These are phyloP conservation scores for Thymelicus lineola DNA, from an alignment of 2,888 invertebrate species.

Conservation along the genomic window DNA sequence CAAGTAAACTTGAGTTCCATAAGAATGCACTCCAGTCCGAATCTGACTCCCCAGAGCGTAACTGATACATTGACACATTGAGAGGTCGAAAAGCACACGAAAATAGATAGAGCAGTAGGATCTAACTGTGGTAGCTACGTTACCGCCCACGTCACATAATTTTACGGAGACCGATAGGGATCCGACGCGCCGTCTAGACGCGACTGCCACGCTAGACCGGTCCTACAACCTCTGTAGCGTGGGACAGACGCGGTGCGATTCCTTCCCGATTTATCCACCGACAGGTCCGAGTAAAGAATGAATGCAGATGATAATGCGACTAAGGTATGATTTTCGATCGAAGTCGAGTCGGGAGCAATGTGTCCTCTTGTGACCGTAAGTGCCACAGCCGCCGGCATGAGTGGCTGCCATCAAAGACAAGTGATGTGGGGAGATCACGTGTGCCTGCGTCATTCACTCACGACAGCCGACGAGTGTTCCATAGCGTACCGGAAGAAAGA, in stretches of 20 bases:
- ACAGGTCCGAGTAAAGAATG: slow-evolving; percentile 59
- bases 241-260: slow-evolving; percentile 48
- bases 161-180: slow-evolving; percentile 77
- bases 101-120: slow-evolving; percentile 51
- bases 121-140: slow-evolving; percentile 56
- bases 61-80: slow-evolving; percentile 31
- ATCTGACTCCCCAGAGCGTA: not conserved
- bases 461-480: slow-evolving; percentile 9
- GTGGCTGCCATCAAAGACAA: slow-evolving; percentile 18
- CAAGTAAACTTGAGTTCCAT: not conserved
- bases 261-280: slow-evolving; percentile 59
- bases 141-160: slow-evolving; percentile 73
- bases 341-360: slow-evolving; percentile 54
- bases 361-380: slow-evolving; percentile 52
- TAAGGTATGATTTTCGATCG: slow-evolving; percentile 66
- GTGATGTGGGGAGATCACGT: slow-evolving; percentile 25
- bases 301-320: slow-evolving; percentile 58
- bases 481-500: too few relatives aligned
- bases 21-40: not conserved
- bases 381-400: slow-evolving; percentile 56
- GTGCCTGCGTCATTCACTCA: slow-evolving; percentile 9
- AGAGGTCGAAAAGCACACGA: slow-evolving; percentile 16
- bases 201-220: slow-evolving; percentile 72
- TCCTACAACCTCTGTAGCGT: slow-evolving; percentile 62
- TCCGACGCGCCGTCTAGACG: slow-evolving; percentile 79